Evolutionary conservation across 2,888 invertebrate genomes (phyloP), one percentile per base, ranked within the genome.

Genomic region (Habrosyne pyritoides): DNA sequence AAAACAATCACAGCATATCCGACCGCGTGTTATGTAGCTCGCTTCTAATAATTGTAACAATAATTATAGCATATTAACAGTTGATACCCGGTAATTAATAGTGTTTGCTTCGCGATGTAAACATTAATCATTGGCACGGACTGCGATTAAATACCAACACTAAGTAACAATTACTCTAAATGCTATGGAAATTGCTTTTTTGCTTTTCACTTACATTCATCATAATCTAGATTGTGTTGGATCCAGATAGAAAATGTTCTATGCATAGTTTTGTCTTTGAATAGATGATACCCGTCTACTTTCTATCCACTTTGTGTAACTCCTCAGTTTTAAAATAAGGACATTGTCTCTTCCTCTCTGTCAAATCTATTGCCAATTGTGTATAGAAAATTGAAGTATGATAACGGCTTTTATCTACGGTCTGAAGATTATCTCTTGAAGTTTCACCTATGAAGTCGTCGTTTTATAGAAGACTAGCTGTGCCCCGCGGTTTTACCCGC

Each of bases 51-150:
- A 66, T 73, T 66, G 71, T 53, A 61, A 68, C 66, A 69, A 75
- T 81, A 84, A 84, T 85, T 81, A 84, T 69, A 63, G 67, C 63
- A 60, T 79, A 87, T 86, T 86, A 86, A 62, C 69, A 72, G 63
- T 64, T 79, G 78, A 86, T 87, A 85, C 73, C 69, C 71, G 68
- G 71, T 83, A 81, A 86, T 84, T 84, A 86, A 75, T 70, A 60
- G 59, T 64, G 68, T 73, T 69, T 64, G 69, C 76, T 71, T 75
- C 76, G 76, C 77, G 73, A 78, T 76, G 71, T 70, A 64, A 66
- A 75, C 87, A 87, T 87, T 79, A 87, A 87, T 88, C 87, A 87
- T 67, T 61, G 66, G 64, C 72, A 59, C 59, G 54, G 18, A 62
- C 69, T 65, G 70, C 69, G 71, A 77, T 81, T 75, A 73, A 65